phyloP scores from a whole-genome alignment of 30 jellyfish, hydroid and myxozoan genomes.

The Aurelia coerulea region DNA sequence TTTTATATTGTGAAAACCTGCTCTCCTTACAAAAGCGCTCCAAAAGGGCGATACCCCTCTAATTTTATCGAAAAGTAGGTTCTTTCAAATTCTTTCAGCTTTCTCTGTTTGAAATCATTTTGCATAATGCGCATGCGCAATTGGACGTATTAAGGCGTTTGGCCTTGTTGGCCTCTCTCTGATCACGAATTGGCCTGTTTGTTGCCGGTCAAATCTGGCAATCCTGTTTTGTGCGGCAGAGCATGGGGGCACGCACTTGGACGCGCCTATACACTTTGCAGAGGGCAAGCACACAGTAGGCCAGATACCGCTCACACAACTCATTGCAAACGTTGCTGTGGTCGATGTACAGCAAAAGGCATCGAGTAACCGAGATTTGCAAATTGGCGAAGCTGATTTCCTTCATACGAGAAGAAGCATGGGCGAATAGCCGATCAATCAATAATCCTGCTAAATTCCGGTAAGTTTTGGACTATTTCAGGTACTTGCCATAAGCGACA shows the following conservation, averaged over 20 bases:
- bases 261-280: slow-evolving; percentile 92
- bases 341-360: slow-evolving; percentile 50
- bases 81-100: too few species aligned
- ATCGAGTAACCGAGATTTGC: slow-evolving; percentile 34
- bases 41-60: too few species aligned
- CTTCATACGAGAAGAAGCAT: slow-evolving; percentile 60
- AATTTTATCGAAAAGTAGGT: too few species aligned
- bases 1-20: too few species aligned
- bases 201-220: too few species aligned
- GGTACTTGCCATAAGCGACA: too few species aligned
- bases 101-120: too few species aligned
- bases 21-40: too few species aligned
- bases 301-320: slow-evolving; percentile 43
- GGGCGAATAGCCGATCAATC: slow-evolving; percentile 46
- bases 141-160: too few species aligned
- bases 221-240: slow-evolving; percentile 85
- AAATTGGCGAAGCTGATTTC: slow-evolving; percentile 55
- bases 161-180: too few species aligned
- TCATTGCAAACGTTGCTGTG: slow-evolving; percentile 48
- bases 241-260: slow-evolving; percentile 96
- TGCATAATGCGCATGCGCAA: too few species aligned
- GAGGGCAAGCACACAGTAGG: slow-evolving; percentile 47
- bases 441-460: slow-evolving; percentile 71
- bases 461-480: slow-evolving; percentile 8
- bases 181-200: too few species aligned